phyloP scores from a whole-genome alignment of 2,113 vertebrate species.

The Sturnus vulgaris region DNA sequence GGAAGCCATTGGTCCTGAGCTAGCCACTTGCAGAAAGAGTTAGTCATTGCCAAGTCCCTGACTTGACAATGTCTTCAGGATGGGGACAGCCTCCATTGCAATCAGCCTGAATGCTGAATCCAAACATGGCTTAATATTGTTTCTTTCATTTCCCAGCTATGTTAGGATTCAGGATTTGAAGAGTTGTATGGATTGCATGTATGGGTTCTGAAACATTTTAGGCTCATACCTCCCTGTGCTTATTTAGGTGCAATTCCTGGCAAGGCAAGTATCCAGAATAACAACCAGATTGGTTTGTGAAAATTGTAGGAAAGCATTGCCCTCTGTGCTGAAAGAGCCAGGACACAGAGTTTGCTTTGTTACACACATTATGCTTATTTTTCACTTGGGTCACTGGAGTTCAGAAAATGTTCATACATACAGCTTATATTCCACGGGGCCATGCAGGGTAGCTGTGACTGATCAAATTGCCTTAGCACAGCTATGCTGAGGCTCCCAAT shows the following conservation, averaged over 20 bases:
- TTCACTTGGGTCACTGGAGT: neutral
- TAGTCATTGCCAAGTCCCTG: neutral
- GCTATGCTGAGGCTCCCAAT: neutral
- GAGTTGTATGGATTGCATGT: neutral
- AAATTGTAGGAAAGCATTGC: neutral
- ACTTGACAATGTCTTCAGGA: neutral
- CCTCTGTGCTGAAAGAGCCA: neutral
- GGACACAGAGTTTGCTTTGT: neutral
- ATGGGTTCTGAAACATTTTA: neutral
- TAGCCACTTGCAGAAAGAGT: neutral
- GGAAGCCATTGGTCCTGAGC: neutral
- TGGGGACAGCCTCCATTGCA: neutral
- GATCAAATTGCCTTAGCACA: neutral
- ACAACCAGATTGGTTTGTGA: neutral
- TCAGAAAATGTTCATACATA: constrained; percentile 15
- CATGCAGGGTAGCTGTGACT: neutral
- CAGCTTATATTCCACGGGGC: neutral
- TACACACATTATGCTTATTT: neutral
- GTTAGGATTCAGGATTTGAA: neutral
- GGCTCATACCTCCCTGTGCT: neutral
- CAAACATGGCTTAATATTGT: neutral
- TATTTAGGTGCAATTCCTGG: neutral
- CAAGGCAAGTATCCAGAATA: neutral
- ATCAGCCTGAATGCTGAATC: neutral
- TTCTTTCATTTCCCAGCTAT: neutral